These are phyloP conservation scores for Ceratotherium simum DNA, from an alignment of 2,113 vertebrate species.

Conservation along the genomic window DNA sequence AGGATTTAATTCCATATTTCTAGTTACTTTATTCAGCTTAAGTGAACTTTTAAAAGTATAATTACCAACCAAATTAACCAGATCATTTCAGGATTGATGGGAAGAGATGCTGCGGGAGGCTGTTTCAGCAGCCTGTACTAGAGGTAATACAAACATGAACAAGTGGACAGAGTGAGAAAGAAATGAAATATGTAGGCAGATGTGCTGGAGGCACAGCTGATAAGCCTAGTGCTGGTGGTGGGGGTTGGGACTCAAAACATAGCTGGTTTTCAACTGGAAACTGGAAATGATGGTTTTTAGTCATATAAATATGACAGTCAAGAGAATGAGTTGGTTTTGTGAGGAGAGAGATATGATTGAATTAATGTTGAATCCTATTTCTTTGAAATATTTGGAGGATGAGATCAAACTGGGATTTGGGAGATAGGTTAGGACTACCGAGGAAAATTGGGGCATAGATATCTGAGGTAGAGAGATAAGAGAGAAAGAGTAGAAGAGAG, in stretches of 20 bases:
- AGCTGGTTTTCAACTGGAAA: not conserved
- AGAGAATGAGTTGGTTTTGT: not conserved
- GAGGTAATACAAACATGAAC: not conserved
- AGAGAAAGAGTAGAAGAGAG: not conserved
- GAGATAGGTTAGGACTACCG: not conserved
- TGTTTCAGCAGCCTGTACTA: not conserved
- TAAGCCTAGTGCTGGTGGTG: not conserved
- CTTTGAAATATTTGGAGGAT: not conserved
- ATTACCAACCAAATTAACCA: not conserved
- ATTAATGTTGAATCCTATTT: not conserved
- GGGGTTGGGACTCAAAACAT: too few species aligned
- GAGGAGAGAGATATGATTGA: not conserved
- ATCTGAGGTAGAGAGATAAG: not conserved
- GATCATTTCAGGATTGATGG: conserved; percentile 17
- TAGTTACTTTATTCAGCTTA: not conserved
- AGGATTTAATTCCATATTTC: not conserved
- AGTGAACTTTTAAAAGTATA: conserved; percentile 8
- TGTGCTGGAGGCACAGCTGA: not conserved
- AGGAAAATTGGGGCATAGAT: not conserved
- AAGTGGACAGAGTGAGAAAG: not conserved
- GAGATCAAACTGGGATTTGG: not conserved
- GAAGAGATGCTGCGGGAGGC: not conserved
- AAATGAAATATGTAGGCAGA: not conserved
- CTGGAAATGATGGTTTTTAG: not conserved
- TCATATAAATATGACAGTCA: not conserved